Percentiles rank a stretch among this genome's conserved stretches.
phyloP scores from a whole-genome alignment of 2,888 invertebrate species.

The Hipparchia semele region DNA sequence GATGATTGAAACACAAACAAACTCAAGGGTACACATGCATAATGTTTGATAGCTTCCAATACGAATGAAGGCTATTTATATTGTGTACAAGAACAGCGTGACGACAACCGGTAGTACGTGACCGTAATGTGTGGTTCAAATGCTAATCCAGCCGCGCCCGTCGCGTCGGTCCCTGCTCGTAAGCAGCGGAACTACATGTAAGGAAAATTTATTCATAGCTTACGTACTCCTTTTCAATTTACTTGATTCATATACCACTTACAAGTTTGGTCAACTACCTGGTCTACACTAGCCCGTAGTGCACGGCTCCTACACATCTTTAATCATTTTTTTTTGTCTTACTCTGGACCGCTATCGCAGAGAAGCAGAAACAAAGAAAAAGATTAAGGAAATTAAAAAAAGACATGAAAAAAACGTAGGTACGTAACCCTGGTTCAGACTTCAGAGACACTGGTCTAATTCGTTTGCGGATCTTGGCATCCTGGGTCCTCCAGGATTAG shows the following conservation, averaged over 20 bases:
- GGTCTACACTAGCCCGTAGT: too few species aligned
- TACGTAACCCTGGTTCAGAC: too few species aligned
- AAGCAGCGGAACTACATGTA: constrained; percentile 13
- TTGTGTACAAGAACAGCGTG: constrained; percentile 25
- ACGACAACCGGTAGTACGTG: constrained; percentile 48
- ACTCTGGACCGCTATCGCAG: too few species aligned
- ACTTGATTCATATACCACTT: neutral
- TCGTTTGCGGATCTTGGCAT: too few species aligned
- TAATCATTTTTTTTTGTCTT: too few species aligned
- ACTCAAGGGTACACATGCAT: neutral
- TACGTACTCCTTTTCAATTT: neutral
- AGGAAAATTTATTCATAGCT: constrained; percentile 13
- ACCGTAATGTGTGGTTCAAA: constrained; percentile 44
- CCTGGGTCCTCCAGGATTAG: too few species aligned
- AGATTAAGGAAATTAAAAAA: too few species aligned
- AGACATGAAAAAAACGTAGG: too few species aligned
- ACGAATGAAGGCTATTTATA: constrained; percentile 16
- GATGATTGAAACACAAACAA: neutral
- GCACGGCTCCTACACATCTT: too few species aligned
- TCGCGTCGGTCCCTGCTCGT: neutral
- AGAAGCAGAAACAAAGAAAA: too few species aligned
- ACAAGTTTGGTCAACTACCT: neutral
- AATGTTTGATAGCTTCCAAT: constrained; percentile 10
- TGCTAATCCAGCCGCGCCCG: constrained; percentile 18
- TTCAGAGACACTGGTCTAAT: too few species aligned